phyloP scores from a whole-genome alignment of 2,113 vertebrate genomes.

The Ursus arctos region DNA sequence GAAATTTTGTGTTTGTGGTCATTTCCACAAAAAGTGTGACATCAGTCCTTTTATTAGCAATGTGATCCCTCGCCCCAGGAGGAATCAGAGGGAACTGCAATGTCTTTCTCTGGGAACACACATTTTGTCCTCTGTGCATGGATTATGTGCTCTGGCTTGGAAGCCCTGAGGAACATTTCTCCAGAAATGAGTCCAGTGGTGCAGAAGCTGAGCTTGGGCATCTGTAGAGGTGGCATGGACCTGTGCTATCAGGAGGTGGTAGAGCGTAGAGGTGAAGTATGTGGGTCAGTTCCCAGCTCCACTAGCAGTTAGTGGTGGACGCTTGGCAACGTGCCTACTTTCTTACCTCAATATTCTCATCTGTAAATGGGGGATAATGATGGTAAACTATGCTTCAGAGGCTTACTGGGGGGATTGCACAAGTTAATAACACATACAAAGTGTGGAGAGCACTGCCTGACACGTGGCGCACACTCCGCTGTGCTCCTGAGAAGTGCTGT shows the following conservation, averaged over 20 bases:
- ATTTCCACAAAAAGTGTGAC: not conserved
- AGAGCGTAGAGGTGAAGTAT: fast-evolving
- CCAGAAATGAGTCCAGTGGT: not conserved
- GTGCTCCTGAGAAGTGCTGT: fast-evolving
- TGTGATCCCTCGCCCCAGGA: not conserved
- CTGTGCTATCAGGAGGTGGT: not conserved
- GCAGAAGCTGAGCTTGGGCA: not conserved
- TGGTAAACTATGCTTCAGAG: not conserved
- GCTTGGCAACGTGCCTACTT: not conserved
- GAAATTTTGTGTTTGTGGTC: constrained; percentile 21
- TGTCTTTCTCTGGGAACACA: not conserved
- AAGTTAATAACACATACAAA: not conserved
- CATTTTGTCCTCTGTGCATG: not conserved
- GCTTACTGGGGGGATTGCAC: not conserved
- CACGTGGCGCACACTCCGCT: fast-evolving
- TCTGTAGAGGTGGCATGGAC: not conserved
- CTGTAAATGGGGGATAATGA: not conserved
- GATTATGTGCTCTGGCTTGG: not conserved
- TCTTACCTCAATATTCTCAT: not conserved
- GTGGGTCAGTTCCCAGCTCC: not conserved
- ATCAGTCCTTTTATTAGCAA: not conserved
- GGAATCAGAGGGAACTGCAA: not conserved
- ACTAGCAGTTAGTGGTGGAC: not conserved
- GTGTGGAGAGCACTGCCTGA: not conserved
- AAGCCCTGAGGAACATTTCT: not conserved